Conservation (phyloP, 1,140 invertebrate genomes). For the Zaprionus ornatus region DNA sequence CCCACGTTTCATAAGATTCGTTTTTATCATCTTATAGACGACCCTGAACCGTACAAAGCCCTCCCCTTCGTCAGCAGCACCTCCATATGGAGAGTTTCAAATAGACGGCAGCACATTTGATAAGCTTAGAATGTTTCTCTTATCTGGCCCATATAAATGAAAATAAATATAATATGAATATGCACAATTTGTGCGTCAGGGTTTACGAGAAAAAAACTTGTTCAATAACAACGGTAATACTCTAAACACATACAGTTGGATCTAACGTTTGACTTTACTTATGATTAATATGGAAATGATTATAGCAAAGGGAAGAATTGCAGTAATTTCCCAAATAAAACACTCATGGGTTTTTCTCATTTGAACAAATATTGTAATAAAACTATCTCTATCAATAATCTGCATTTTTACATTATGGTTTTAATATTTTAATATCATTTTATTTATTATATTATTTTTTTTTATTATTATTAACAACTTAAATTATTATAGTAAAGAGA, state of each 20-base stretch:
- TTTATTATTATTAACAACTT: too few species aligned
- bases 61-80: background rate
- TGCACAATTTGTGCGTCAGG: constrained; percentile 18
- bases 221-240: background rate
- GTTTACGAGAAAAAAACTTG: background rate
- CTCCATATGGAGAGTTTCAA: background rate
- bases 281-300: background rate
- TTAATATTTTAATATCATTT: too few species aligned
- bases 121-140: constrained; percentile 13
- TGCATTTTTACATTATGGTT: too few species aligned
- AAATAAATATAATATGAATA: background rate
- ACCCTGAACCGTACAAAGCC: constrained; percentile 23
- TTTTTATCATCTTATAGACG: constrained; percentile 22
- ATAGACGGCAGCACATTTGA: constrained; percentile 11
- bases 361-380: too few species aligned
- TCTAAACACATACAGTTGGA: background rate
- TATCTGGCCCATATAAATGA: constrained; percentile 18
- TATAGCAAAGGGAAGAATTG: too few species aligned
- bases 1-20: background rate
- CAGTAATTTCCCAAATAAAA: too few species aligned
- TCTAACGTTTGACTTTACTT: background rate
- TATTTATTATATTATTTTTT: too few species aligned
- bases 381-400: too few species aligned
- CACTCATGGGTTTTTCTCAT: too few species aligned
- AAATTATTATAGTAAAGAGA: too few species aligned